Conservation (phyloP, 2,888 invertebrate species). For the Chironomus riparius region DNA sequence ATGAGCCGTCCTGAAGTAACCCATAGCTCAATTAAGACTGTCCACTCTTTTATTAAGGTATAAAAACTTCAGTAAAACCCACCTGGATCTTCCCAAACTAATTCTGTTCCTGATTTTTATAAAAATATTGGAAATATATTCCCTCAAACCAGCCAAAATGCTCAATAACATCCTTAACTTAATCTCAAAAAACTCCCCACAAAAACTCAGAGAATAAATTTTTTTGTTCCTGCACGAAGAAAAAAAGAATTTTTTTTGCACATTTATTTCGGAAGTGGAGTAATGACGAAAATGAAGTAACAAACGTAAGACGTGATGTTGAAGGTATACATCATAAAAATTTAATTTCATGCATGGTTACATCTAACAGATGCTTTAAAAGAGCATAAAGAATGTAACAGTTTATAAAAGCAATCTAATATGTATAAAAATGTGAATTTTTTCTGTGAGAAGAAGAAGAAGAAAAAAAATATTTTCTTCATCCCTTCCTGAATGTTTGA, state of each 20-base stretch:
- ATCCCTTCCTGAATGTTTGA: not conserved
- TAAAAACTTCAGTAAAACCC: too few species aligned
- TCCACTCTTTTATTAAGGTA: too few species aligned
- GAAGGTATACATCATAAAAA: conserved; percentile 22
- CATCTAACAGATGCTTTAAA: conserved; percentile 23
- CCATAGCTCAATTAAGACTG: too few species aligned
- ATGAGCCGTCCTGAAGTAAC: too few species aligned
- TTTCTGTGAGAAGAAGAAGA: not conserved
- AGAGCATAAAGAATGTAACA: conserved; percentile 7
- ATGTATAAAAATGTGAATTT: not conserved
- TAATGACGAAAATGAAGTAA: conserved; percentile 2
- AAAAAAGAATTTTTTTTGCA: not conserved
- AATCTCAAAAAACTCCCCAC: too few species aligned
- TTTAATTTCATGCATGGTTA: conserved; percentile 26
- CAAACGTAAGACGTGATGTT: conserved; percentile 5
- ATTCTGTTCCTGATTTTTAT: too few species aligned
- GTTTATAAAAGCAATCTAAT: not conserved
- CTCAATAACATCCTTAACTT: too few species aligned
- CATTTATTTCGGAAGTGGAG: not conserved
- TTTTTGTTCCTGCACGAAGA: too few species aligned
- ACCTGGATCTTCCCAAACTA: too few species aligned
- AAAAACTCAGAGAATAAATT: too few species aligned
- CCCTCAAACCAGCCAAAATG: too few species aligned
- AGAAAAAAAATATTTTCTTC: not conserved
- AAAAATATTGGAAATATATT: too few species aligned